Evolutionary conservation across 2,888 invertebrate species (phyloP).

Genomic region (Chloromyia formosa): DNA sequence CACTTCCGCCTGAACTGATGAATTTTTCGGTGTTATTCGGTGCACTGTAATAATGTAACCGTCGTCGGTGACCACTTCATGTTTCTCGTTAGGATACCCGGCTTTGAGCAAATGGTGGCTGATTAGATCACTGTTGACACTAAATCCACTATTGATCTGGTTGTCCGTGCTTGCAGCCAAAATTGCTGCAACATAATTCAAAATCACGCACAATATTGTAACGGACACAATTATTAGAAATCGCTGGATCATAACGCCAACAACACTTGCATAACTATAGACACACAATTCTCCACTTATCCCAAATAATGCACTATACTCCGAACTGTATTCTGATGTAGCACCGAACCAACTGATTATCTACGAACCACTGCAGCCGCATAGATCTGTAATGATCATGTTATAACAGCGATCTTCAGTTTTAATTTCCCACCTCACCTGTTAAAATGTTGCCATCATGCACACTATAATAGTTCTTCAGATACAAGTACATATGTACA

Average conservation of each 20-base stretch:
- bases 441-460: not conserved
- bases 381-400: slow-evolving; percentile 14
- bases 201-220: slow-evolving; percentile 17
- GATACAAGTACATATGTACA: no score
- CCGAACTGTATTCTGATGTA: not conserved
- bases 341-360: slow-evolving; percentile 28
- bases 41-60: slow-evolving; percentile 57
- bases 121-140: slow-evolving; percentile 52
- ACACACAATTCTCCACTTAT: not conserved
- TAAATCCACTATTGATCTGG: no score
- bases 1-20: slow-evolving; percentile 54
- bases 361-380: slow-evolving; percentile 15
- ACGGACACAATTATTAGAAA: slow-evolving; percentile 28
- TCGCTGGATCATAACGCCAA: slow-evolving; percentile 33
- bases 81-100: slow-evolving; percentile 55
- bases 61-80: slow-evolving; percentile 55
- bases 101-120: slow-evolving; percentile 56
- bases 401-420: slow-evolving; percentile 21
- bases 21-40: slow-evolving; percentile 57
- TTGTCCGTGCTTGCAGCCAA: not conserved
- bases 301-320: not conserved
- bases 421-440: slow-evolving; percentile 29
- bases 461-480: not conserved
- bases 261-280: slow-evolving; percentile 21
- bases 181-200: slow-evolving; percentile 13